phyloP scores from a whole-genome alignment of 2,797 vertebrate genomes.

The Amniataba percoides region DNA sequence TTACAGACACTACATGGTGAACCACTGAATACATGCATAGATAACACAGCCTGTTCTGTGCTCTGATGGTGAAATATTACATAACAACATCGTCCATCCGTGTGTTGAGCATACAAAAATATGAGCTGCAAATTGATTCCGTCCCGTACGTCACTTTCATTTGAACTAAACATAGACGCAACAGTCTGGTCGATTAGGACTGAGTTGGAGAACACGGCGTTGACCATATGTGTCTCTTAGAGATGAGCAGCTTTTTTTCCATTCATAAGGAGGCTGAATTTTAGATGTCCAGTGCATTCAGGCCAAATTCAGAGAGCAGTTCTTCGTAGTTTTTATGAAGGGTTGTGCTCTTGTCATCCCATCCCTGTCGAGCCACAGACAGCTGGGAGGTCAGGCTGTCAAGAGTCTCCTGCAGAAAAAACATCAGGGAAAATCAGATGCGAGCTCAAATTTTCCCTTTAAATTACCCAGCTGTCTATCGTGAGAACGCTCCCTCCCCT shows the following conservation, averaged over 20 bases:
- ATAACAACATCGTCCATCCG: constrained; percentile 4
- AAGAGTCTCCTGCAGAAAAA: constrained; percentile 77
- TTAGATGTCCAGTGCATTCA: constrained; percentile 80
- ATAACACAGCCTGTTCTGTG: constrained; percentile 1
- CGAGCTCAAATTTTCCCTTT: constrained; percentile 14
- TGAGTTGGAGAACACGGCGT: constrained; percentile 4
- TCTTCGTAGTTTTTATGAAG: constrained; percentile 77
- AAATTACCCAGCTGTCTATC: constrained; percentile 40
- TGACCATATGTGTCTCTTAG: constrained; percentile 22
- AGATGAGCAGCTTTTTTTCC: constrained; percentile 18
- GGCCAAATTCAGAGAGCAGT: constrained; percentile 80
- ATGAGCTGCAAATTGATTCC: constrained; percentile 11
- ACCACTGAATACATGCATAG: constrained; percentile 16
- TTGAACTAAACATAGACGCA: constrained; percentile 14
- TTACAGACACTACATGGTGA: constrained; percentile 59
- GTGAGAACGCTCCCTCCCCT: constrained; percentile 9
- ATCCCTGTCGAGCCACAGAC: constrained; percentile 60
- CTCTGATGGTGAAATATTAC: constrained; percentile 27
- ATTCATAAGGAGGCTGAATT: neutral
- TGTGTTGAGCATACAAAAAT: constrained; percentile 6
- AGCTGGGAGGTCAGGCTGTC: constrained; percentile 82
- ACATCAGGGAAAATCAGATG: constrained; percentile 33
- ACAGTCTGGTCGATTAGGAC: neutral
- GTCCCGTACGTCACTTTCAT: neutral
- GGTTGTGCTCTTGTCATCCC: constrained; percentile 69